These are phyloP conservation scores for Thymelicus acteon DNA, from an alignment of 2,888 invertebrate genomes.

Conservation along the genomic window DNA sequence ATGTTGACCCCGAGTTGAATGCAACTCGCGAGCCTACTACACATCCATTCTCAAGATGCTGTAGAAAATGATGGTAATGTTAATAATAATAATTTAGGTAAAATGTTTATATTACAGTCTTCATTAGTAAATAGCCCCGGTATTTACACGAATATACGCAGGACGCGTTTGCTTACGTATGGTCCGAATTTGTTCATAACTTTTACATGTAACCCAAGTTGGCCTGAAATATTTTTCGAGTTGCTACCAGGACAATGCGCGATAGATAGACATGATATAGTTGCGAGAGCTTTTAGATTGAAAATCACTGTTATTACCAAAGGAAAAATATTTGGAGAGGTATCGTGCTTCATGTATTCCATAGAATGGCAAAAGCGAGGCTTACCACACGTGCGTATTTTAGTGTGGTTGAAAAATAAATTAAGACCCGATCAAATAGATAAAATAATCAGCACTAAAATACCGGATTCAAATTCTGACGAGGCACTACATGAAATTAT, in stretches of 20 bases:
- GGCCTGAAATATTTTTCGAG: constrained; percentile 37
- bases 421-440: constrained; percentile 38
- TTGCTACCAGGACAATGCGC: constrained; percentile 41
- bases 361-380: constrained; percentile 40
- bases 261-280: constrained; percentile 51
- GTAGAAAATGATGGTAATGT: constrained; percentile 45
- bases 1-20: no score
- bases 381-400: constrained; percentile 36
- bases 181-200: constrained; percentile 39
- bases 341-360: constrained; percentile 34
- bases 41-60: constrained; percentile 45
- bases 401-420: constrained; percentile 35
- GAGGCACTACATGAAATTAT: constrained; percentile 39
- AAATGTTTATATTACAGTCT: constrained; percentile 49
- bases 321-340: constrained; percentile 45
- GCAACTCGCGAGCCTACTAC: no score
- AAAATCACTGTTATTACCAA: constrained; percentile 47
- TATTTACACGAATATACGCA: constrained; percentile 51
- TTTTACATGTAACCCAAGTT: constrained; percentile 38
- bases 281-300: constrained; percentile 48
- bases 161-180: constrained; percentile 51
- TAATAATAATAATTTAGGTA: constrained; percentile 44
- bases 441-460: constrained; percentile 38
- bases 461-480: constrained; percentile 36
- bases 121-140: constrained; percentile 49